Conservation (phyloP, 2,113 vertebrate species). For the Corythaixoides concolor region DNA sequence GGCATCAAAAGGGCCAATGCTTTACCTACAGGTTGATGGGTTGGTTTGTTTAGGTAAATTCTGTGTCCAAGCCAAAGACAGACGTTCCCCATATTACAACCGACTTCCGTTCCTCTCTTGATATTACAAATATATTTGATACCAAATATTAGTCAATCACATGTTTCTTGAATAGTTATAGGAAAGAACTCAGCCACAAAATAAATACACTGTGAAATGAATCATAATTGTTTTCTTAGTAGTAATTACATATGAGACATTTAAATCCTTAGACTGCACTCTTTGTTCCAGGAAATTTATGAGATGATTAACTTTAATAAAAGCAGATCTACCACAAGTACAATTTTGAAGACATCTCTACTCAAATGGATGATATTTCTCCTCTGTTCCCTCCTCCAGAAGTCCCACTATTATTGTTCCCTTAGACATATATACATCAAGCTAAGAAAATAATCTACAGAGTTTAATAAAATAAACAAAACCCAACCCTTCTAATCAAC, state of each 20-base stretch:
- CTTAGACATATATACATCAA: background rate
- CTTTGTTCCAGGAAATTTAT: slow-evolving; percentile 4
- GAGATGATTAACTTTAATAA: background rate
- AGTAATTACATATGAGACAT: background rate
- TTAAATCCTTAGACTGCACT: slow-evolving; percentile 26
- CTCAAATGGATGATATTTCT: background rate
- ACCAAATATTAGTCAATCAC: background rate
- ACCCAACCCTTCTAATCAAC: background rate
- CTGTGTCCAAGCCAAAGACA: background rate
- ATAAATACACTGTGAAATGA: background rate
- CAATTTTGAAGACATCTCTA: background rate
- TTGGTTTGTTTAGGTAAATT: background rate
- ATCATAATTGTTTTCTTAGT: slow-evolving; percentile 29
- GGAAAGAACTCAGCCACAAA: slow-evolving; percentile 6
- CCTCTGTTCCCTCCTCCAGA: background rate
- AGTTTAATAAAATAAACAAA: background rate
- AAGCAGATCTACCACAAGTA: background rate
- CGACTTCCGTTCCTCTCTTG: background rate
- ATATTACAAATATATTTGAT: background rate
- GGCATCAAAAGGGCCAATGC: background rate
- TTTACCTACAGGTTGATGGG: background rate
- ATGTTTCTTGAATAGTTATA: background rate
- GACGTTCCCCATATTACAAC: background rate
- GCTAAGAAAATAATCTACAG: background rate
- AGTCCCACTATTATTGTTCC: background rate